Percentiles rank a stretch among this genome's conserved stretches.
These are phyloP conservation scores for Hippocampus barbouri DNA, from an alignment of 2,113 vertebrate species.

Conservation along the genomic window DNA sequence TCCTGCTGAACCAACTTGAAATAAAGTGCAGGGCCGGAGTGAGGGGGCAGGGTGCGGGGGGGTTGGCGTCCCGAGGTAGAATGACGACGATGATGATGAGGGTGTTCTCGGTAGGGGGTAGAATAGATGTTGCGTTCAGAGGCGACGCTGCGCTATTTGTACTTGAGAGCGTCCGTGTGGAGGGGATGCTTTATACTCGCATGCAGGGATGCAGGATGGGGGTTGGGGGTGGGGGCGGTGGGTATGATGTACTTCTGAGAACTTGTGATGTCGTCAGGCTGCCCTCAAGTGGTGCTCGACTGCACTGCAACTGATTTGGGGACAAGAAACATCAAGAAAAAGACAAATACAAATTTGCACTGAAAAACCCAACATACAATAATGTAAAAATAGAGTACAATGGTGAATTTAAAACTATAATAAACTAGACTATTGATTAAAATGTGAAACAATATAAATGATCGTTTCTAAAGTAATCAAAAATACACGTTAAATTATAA, in stretches of 20 bases:
- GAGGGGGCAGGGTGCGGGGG: not conserved
- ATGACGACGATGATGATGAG: slow-evolving; percentile 12
- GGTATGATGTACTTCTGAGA: slow-evolving; percentile 38
- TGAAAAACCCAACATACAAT: too few relatives aligned
- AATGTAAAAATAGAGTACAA: not conserved
- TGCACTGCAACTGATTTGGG: not conserved
- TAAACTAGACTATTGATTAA: not conserved
- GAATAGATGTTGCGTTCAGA: slow-evolving; percentile 14
- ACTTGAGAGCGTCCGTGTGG: slow-evolving; percentile 52
- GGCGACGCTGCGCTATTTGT: slow-evolving; percentile 37
- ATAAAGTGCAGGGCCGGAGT: slow-evolving; percentile 1
- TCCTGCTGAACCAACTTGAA: slow-evolving; percentile 42
- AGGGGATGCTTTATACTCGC: slow-evolving; percentile 60
- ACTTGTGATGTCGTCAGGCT: slow-evolving; percentile 21
- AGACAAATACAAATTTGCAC: not conserved
- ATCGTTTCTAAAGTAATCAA: too few relatives aligned
- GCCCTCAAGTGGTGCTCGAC: slow-evolving; percentile 57
- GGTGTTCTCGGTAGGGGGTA: slow-evolving; percentile 1
- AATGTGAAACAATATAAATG: not conserved
- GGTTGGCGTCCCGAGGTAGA: not conserved
- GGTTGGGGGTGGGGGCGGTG: slow-evolving; percentile 13
- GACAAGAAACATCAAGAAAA: too few relatives aligned
- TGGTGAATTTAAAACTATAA: not conserved
- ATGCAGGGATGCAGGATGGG: slow-evolving; percentile 18
- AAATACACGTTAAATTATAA: too few relatives aligned